A percentile compares a stretch with the other conserved stretches of the same genome.
phyloP scores from a whole-genome alignment of 2,888 invertebrate genomes.

The Melieria crassipennis region DNA sequence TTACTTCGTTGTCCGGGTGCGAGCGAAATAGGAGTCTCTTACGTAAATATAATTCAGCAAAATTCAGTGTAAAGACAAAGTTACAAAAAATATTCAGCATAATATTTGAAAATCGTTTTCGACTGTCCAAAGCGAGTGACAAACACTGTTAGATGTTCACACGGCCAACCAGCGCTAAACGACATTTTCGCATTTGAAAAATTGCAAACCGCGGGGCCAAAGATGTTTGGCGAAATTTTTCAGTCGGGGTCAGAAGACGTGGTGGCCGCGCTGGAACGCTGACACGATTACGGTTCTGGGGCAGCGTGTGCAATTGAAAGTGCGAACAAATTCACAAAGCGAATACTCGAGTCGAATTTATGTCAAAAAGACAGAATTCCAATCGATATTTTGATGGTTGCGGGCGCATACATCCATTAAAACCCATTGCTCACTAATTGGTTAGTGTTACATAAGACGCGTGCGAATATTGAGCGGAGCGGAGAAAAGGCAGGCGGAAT shows the following conservation, averaged over 20 bases:
- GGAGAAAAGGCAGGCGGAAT: not conserved
- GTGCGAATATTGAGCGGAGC: not conserved
- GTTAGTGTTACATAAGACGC: constrained; percentile 31
- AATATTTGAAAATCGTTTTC: not conserved
- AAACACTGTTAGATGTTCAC: not conserved
- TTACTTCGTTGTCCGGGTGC: constrained; percentile 45
- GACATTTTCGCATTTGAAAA: no score
- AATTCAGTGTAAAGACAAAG: no score
- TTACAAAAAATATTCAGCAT: no score
- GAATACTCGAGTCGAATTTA: constrained; percentile 1
- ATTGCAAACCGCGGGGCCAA: not conserved
- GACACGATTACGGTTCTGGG: no score
- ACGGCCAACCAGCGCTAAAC: no score
- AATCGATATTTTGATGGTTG: constrained; percentile 34
- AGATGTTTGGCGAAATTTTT: not conserved
- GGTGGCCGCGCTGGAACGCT: no score
- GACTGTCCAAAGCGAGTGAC: not conserved
- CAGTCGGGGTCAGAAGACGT: not conserved
- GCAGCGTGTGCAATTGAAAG: no score
- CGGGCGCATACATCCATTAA: constrained; percentile 13
- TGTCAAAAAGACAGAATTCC: constrained; percentile 17
- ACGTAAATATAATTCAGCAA: constrained; percentile 42
- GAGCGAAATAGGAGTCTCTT: constrained; percentile 45
- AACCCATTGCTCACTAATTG: constrained; percentile 30
- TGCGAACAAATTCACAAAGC: no score